Conservation (phyloP, 1,140 invertebrate genomes). For the Cyclina sinensis region DNA sequence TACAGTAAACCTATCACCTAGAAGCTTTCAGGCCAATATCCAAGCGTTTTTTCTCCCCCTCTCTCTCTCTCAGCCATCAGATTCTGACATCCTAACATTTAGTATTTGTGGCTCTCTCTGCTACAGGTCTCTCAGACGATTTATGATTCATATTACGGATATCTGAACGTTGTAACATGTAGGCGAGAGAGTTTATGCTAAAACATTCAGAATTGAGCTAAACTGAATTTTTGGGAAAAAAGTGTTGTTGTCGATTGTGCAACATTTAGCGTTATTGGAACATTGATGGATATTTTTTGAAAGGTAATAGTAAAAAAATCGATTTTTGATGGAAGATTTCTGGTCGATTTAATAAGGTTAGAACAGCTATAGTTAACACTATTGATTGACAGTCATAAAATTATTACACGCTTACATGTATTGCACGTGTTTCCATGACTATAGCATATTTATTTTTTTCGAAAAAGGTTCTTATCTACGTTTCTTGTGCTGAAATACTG, state of each 20-base stretch:
- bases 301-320: not conserved
- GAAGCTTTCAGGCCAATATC: not conserved
- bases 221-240: not conserved
- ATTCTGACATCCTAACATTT: not conserved
- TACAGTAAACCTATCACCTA: not conserved
- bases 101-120: too few species aligned
- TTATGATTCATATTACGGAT: constrained; percentile 5
- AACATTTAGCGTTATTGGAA: not conserved
- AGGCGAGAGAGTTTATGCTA: not conserved
- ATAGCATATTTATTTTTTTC: too few species aligned
- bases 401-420: too few species aligned
- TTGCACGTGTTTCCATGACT: too few species aligned
- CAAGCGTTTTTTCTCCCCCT: not conserved
- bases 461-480: too few species aligned
- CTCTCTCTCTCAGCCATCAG: not conserved
- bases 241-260: not conserved
- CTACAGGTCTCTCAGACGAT: not conserved
- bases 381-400: too few species aligned
- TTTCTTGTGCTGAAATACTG: too few species aligned
- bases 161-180: not conserved
- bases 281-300: not conserved
- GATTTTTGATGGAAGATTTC: not conserved
- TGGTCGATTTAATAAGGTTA: too few species aligned
- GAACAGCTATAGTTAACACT: too few species aligned
- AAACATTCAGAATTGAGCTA: not conserved